Evolutionary conservation across 2,113 vertebrate genomes (phyloP).

Genomic region (Tachuris rubrigastra): DNA sequence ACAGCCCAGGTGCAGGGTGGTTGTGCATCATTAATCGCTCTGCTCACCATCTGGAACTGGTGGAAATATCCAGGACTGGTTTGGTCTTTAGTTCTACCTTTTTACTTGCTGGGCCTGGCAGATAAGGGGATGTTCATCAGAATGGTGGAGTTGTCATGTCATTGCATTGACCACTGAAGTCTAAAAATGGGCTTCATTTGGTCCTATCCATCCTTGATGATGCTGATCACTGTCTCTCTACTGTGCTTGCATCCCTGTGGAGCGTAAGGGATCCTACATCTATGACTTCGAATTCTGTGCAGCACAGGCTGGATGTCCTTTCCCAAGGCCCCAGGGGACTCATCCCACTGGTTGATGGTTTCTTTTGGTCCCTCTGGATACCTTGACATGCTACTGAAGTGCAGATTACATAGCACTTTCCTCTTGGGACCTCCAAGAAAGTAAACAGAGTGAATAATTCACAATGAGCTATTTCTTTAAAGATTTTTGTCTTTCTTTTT

Average conservation of each 20-base stretch:
- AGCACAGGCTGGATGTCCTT: neutral
- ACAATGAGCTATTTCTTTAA: neutral
- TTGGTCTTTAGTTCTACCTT: neutral
- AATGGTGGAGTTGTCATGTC: accelerated
- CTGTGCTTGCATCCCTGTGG: neutral
- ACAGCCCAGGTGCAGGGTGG: neutral
- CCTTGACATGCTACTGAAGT: neutral
- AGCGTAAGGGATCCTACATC: neutral
- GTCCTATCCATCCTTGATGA: neutral
- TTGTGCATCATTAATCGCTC: neutral
- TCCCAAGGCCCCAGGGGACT: neutral
- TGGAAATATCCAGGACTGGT: neutral
- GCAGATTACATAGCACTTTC: neutral
- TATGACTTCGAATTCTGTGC: neutral
- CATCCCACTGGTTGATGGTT: neutral
- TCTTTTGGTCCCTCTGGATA: neutral
- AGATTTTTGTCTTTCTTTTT: neutral
- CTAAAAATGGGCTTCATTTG: neutral
- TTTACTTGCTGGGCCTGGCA: neutral
- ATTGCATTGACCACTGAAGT: neutral
- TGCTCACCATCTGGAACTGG: neutral
- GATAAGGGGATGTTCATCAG: neutral
- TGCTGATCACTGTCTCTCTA: neutral
- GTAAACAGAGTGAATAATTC: neutral
- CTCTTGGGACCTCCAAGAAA: neutral